Conservation (phyloP, 2,797 vertebrate species). For the Scomberomorus guttatus region DNA sequence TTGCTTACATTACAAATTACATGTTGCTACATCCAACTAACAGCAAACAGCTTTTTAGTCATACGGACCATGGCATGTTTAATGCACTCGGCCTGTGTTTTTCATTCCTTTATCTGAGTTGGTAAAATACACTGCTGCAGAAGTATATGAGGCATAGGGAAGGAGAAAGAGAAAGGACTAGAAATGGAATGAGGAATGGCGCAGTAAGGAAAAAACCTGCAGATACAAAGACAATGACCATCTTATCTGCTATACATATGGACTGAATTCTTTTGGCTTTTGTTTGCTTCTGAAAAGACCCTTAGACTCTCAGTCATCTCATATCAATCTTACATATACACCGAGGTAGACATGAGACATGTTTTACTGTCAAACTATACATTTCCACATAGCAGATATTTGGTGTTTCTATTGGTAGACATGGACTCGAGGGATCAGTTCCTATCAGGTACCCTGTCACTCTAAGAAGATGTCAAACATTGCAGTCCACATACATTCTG, state of each 20-base stretch:
- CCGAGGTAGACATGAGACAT: background rate
- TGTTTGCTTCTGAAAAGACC: constrained; percentile 22
- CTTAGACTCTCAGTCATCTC: background rate
- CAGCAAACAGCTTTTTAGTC: background rate
- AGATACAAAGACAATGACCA: constrained; percentile 35
- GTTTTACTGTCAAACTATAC: background rate
- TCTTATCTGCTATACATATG: constrained; percentile 34
- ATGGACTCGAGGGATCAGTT: background rate
- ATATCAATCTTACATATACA: background rate
- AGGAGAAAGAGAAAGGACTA: constrained; percentile 11
- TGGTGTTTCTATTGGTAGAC: constrained; percentile 9
- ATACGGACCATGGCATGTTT: background rate
- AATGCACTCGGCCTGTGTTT: background rate
- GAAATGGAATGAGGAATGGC: constrained; percentile 51
- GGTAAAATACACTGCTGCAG: background rate
- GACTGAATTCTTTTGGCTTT: constrained; percentile 32
- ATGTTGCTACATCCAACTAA: background rate
- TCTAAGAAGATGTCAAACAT: constrained; percentile 11
- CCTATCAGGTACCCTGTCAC: constrained; percentile 24
- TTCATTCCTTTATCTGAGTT: constrained; percentile 6
- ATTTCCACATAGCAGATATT: background rate
- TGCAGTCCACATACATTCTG: background rate
- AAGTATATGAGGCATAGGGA: background rate
- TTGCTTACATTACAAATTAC: background rate
- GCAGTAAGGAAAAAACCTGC: constrained; percentile 16